A percentile compares a stretch with the other conserved stretches of the same genome.
These are phyloP conservation scores for Aradophagus sp. DNA, from an alignment of 1,140 invertebrate species.

Conservation along the genomic window DNA sequence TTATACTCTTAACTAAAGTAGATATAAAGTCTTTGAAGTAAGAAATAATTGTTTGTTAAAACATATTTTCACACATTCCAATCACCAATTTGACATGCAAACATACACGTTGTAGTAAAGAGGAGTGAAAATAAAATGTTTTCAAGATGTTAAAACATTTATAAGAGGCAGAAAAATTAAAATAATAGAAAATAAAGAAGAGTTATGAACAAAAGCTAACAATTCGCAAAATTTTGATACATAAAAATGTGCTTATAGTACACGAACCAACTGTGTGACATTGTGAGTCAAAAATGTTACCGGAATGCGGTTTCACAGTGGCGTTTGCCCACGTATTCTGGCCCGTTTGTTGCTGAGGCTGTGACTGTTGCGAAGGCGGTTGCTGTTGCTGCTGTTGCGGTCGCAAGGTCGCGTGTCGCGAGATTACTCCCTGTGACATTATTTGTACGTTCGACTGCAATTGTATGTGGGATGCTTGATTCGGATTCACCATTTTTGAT, in stretches of 20 bases:
- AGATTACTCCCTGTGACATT: slow-evolving; percentile 66
- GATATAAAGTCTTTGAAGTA: too few species aligned
- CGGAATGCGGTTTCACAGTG: slow-evolving; percentile 69
- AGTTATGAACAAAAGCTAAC: not conserved
- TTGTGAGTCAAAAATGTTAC: slow-evolving; percentile 55
- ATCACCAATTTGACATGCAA: too few species aligned
- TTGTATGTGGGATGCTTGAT: slow-evolving; percentile 67
- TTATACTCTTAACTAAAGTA: too few species aligned
- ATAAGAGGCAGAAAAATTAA: too few species aligned
- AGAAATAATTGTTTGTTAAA: too few species aligned
- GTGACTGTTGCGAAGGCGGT: slow-evolving; percentile 43
- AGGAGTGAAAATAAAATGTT: too few species aligned
- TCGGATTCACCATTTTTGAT: slow-evolving; percentile 66
- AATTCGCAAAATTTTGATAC: not conserved
- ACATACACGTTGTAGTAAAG: too few species aligned
- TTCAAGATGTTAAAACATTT: too few species aligned
- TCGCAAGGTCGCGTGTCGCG: slow-evolving; percentile 62
- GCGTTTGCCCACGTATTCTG: slow-evolving; percentile 65
- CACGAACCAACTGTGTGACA: slow-evolving; percentile 6
- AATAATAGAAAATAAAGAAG: too few species aligned
- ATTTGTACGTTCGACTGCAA: slow-evolving; percentile 70
- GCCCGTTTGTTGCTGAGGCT: slow-evolving; percentile 49
- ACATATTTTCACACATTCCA: too few species aligned
- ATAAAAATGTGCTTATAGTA: not conserved
- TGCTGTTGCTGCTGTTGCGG: slow-evolving; percentile 53